Base-by-base conservation (phyloP, 2,797 vertebrate species). In the Spinus pinus region DNA sequence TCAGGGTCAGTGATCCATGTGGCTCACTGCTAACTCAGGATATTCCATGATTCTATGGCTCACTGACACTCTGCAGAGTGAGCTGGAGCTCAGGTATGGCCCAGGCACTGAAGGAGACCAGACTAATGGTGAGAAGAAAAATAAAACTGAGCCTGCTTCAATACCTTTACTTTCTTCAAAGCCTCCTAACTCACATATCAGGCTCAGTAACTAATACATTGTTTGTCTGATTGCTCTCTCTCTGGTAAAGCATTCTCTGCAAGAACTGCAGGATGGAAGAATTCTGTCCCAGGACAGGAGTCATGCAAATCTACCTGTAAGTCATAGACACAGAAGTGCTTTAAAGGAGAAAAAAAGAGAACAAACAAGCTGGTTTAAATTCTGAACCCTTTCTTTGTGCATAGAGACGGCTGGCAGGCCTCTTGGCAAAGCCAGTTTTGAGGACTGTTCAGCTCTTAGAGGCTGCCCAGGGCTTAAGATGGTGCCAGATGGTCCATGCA, bases 41-140 rank as follows among this genome's bases (percentile, higher is more conserved):
- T 51, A 51, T 44, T 67, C 46, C 1, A 0, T 67, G n/a, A 28
- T 44, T 75, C 15, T 19, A 10, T 33, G 23, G 37, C 71, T 44
- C 25, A 49, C 12, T 74, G 57, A 37, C 27, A 7, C 8, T 16
- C 15, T 41, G 41, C 16, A 17, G 41, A 41, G 5, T 0, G 0
- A 86, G 19, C 3, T 37, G 62, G 23, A 64, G 28, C 23, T 86
- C 7, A 3, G 4, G 28, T 70, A 21, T 0, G 0, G 18, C 44
- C 14, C 41, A 66, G 74, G 9, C 20, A 22, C 6, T 1, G 8
- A 79, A 81, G 19, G 4, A 78, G 21, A 39, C 19, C 47, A 61
- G 6, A 35, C 6, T 62, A 67, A 67, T 5, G 20, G 10, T 21
- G 35, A 77, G 20, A 66, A 58, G 30, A n/a, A 77, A 73, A 80